phyloP scores from a whole-genome alignment of 2,113 vertebrate genomes.

The Cyanistes caeruleus region DNA sequence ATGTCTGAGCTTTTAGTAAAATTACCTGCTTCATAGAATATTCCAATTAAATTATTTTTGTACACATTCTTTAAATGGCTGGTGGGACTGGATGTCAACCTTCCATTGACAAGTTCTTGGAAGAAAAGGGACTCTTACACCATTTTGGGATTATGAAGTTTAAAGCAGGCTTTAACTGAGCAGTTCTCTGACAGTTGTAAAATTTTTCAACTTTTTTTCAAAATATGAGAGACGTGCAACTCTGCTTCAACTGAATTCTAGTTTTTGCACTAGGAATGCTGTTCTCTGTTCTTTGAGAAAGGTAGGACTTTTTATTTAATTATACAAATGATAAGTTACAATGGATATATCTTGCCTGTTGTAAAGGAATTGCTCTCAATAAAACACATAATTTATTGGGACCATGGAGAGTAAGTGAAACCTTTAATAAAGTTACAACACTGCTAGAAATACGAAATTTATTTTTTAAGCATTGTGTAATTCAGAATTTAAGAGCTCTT shows the following conservation, averaged over 20 bases:
- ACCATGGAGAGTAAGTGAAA: neutral
- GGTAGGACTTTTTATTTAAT: neutral
- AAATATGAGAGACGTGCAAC: neutral
- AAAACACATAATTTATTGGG: neutral
- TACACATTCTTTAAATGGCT: neutral
- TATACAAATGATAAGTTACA: neutral
- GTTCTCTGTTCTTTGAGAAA: neutral
- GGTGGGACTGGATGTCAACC: neutral
- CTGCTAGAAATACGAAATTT: neutral
- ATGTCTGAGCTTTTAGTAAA: neutral
- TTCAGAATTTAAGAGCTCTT: neutral
- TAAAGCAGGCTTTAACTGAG: neutral
- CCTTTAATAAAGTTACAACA: neutral
- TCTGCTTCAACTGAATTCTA: neutral
- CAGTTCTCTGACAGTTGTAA: conserved; percentile 11
- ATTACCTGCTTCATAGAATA: conserved; percentile 23
- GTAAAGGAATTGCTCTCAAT: neutral
- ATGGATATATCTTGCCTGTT: neutral
- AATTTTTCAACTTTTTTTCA: neutral
- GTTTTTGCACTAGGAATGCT: neutral
- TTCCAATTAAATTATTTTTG: conserved; percentile 4
- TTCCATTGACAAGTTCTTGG: neutral
- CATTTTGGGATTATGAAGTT: neutral
- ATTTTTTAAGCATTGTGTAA: neutral
- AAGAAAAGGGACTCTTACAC: neutral